Percentiles rank a stretch among this genome's conserved stretches.
Conservation (phyloP, 1,140 invertebrate species). For the Cryptotermes secundus region DNA sequence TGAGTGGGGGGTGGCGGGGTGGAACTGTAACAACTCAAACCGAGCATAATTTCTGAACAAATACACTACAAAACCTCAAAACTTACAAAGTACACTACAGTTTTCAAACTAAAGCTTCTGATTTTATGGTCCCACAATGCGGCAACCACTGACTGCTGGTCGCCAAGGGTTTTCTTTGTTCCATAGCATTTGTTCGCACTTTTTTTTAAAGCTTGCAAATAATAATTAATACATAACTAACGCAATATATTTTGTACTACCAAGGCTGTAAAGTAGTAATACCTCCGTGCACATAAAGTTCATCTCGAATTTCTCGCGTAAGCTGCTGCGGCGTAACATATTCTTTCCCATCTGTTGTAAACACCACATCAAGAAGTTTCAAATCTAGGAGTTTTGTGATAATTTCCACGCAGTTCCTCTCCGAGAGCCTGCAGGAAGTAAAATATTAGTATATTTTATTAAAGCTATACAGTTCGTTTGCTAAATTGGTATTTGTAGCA, state of each 20-base stretch:
- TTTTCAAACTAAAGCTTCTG: too few relatives aligned
- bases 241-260: slow-evolving; percentile 22
- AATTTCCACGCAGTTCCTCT: slow-evolving; percentile 96
- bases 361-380: slow-evolving; percentile 90
- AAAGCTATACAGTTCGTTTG: neutral
- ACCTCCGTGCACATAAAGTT: slow-evolving; percentile 83
- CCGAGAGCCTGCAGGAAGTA: slow-evolving; percentile 77
- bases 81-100: too few relatives aligned
- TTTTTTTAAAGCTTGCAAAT: too few relatives aligned
- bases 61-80: too few relatives aligned
- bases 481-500: neutral
- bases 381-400: slow-evolving; percentile 84
- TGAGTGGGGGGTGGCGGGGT: too few relatives aligned
- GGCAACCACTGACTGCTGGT: too few relatives aligned
- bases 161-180: too few relatives aligned
- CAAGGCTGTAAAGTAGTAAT: slow-evolving; percentile 22
- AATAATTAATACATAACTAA: too few relatives aligned
- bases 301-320: slow-evolving; percentile 86
- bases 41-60: too few relatives aligned
- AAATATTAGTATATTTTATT: neutral
- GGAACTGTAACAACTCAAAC: too few relatives aligned
- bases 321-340: slow-evolving; percentile 93
- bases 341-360: slow-evolving; percentile 96
- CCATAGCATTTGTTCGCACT: too few relatives aligned
- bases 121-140: too few relatives aligned